Percentiles rank a stretch among this genome's conserved stretches.
These are phyloP conservation scores for Aricia agestis DNA, from an alignment of 1,140 invertebrate genomes.

Conservation along the genomic window DNA sequence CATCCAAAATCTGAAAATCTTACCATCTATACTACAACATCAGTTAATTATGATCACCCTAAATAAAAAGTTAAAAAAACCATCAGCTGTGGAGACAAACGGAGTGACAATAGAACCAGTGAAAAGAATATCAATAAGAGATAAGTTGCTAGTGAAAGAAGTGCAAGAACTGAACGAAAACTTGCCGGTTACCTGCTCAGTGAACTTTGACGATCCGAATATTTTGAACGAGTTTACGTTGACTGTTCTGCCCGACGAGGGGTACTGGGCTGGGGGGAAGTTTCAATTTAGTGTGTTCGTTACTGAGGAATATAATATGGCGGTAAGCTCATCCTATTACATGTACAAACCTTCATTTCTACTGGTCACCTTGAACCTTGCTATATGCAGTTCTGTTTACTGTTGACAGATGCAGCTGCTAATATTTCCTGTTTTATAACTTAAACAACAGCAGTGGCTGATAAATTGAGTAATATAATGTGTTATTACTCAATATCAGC, in stretches of 20 bases:
- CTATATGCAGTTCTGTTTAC: not conserved
- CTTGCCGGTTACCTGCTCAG: slow-evolving; percentile 87
- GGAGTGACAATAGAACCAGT: slow-evolving; percentile 52
- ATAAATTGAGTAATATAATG: no score
- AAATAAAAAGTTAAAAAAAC: slow-evolving; percentile 87
- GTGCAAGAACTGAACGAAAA: slow-evolving; percentile 94
- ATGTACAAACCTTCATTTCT: not conserved
- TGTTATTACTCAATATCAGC: no score
- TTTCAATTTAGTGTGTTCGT: slow-evolving; percentile 92
- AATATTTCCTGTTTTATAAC: no score
- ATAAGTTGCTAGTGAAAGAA: slow-evolving; percentile 90
- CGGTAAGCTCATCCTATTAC: slow-evolving; percentile 75
- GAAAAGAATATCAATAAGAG: slow-evolving; percentile 87
- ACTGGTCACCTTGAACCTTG: not conserved
- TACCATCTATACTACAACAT: no score
- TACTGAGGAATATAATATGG: slow-evolving; percentile 97
- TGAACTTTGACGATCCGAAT: slow-evolving; percentile 89
- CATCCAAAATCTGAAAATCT: not conserved
- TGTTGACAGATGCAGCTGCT: no score
- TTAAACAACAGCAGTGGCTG: no score
- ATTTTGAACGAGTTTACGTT: slow-evolving; percentile 88
- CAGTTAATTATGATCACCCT: slow-evolving; percentile 86
- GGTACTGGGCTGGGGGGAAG: slow-evolving; percentile 90
- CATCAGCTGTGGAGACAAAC: slow-evolving; percentile 63
- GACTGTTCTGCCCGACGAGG: slow-evolving; percentile 89